These are phyloP conservation scores for Thecocarcelia acutangulata DNA, from an alignment of 2,888 invertebrate species.

Conservation along the genomic window DNA sequence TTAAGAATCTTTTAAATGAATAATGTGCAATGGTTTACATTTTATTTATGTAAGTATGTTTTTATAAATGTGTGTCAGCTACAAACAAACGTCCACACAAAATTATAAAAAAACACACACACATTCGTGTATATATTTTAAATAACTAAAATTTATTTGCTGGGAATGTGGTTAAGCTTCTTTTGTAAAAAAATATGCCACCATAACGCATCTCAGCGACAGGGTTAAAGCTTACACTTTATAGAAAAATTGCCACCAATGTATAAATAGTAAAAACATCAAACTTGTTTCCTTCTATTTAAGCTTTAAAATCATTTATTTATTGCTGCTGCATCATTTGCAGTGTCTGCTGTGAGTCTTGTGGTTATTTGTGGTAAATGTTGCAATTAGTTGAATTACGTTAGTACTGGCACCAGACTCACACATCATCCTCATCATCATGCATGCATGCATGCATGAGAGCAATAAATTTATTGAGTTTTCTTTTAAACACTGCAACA, in stretches of 20 bases:
- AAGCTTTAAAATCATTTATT: conserved; percentile 29
- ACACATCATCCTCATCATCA: conserved; percentile 41
- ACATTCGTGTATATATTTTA: not conserved
- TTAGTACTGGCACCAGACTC: conserved; percentile 46
- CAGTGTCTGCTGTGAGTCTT: conserved; percentile 33
- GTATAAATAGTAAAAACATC: not conserved
- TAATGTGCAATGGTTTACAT: conserved; percentile 5
- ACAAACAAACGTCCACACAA: not conserved
- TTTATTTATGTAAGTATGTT: not conserved
- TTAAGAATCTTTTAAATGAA: conserved; percentile 28
- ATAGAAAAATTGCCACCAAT: conserved; percentile 25
- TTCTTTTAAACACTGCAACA: conserved; percentile 25
- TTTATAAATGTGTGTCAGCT: conserved; percentile 24
- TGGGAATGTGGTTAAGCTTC: conserved; percentile 46
- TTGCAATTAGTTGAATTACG: conserved; percentile 67
- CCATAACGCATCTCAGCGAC: conserved; percentile 45
- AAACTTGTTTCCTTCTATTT: conserved; percentile 61
- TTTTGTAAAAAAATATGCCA: conserved; percentile 40
- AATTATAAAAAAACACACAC: not conserved
- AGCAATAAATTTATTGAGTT: conserved; percentile 36
- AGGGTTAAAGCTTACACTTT: conserved; percentile 51
- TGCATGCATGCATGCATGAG: conserved; percentile 54
- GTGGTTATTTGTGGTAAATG: conserved; percentile 62
- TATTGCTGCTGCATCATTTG: conserved; percentile 37
- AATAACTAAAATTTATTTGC: not conserved